Evolutionary conservation across 2,797 vertebrate genomes (phyloP), one percentile per base, ranked within the genome.

Genomic region (Morus bassanus): DNA sequence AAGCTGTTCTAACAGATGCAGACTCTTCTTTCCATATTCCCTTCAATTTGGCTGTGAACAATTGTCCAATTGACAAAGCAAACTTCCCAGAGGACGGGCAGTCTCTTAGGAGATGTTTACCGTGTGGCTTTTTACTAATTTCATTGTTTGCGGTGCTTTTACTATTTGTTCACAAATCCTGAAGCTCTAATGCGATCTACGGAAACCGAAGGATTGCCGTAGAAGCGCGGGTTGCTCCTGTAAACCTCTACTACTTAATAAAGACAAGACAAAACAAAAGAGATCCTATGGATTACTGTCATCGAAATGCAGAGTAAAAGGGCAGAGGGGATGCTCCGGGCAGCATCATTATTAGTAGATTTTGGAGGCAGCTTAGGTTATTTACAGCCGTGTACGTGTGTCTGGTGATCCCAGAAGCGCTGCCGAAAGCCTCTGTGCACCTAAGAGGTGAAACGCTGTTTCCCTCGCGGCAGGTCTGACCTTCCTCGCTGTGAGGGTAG

Each of bases 1-100:
- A 9, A 1, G 7, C 9, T 0, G 23, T 13, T n/a, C 0, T 0
- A 15, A 7, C 48, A 7, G 11, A 2, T 16, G n/a, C 0, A 5
- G 57, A 0, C 19, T 35, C 60, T 33, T 23, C 68, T 7, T 59
- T 37, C 59, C 10, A 0, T 4, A 3, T 21, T 12, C 12, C 1
- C 60, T 50, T 51, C 0, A 0, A 0, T 67, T 43, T 77, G 0
- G 0, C 79, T 28, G 43, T 15, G 63, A 35, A 6, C 12, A 2
- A 0, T 23, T 24, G 37, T 18, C 56, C 39, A 1, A 0, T 3
- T 5, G 53, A 33, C 30, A 8, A 28, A 18, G 51, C 3, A 17
- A 56, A 19, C 53, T 19, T 12, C 53, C 31, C 11, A 18, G 67
- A 2, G 0, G 0, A n/a, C 14, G 75, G 41, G 16, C 25, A 1